Conservation (phyloP, 2,797 vertebrate genomes). For the Sandelia bainsii region DNA sequence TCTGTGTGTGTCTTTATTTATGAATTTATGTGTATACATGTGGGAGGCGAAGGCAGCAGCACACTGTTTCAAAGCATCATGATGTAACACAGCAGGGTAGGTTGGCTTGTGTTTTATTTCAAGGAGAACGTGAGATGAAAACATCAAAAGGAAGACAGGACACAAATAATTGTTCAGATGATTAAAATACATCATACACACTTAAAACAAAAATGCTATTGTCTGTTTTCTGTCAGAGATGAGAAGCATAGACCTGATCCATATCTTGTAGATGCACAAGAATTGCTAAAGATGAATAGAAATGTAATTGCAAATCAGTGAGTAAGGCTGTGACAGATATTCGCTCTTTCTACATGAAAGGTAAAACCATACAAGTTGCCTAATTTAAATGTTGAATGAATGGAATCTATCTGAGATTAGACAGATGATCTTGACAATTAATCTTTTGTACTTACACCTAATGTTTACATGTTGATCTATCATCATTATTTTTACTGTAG, state of each 20-base stretch:
- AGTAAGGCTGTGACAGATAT: no score
- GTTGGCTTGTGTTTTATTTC: conserved; percentile 17
- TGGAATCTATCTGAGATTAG: no score
- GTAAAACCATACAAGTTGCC: no score
- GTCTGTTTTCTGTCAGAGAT: neutral
- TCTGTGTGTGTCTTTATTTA: neutral
- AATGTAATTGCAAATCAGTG: neutral
- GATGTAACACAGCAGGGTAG: conserved; percentile 10
- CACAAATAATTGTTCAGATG: neutral
- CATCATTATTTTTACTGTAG: no score
- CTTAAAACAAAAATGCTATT: neutral
- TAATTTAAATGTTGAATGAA: no score
- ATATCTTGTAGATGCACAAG: neutral
- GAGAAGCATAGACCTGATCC: neutral
- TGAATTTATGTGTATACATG: neutral
- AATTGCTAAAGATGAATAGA: neutral
- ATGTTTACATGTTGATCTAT: no score
- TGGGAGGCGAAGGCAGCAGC: neutral
- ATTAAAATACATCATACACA: neutral
- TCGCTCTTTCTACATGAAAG: neutral
- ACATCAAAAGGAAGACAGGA: neutral
- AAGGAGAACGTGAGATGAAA: neutral
- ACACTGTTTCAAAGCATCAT: neutral
- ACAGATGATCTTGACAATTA: neutral
- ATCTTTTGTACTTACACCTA: no score